Evolutionary conservation across 1,140 invertebrate genomes (phyloP), one percentile per base, ranked within the genome.

Genomic region (Homalodisca vitripennis): DNA sequence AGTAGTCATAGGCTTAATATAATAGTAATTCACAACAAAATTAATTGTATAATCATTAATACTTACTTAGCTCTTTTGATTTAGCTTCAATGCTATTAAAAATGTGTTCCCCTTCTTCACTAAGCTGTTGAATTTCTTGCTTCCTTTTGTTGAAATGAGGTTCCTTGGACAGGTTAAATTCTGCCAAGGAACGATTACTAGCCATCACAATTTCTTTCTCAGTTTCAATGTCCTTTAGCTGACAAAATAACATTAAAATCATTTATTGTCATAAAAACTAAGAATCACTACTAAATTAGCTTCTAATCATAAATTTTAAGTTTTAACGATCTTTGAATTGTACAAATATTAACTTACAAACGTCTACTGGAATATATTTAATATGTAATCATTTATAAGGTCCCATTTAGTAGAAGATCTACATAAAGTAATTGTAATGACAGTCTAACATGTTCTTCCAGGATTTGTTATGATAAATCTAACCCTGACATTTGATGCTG

Each of bases 141-240:
- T 92, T 89, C 0, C 87, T 81, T 73, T 91, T 87, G 48, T 88
- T 84, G n/a, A 96, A 80, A 75, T 88, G 84, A 34, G 93, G 91
- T 80, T 96, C 91, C 76, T 88, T 88, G 17, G 87, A 84, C 24
- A 98, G 83, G 79, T 97, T 98, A 73, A 86, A 90, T 78, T 97
- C 94, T 1, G 94, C 93, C 63, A 94, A 79, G 30, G 88, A 92
- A 77, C 92, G 89, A 77, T 95, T 97, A 72, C 88, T 90, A 1
- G 89, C 91, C 75, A 96, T 87, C 55, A 95, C 80, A 79, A 89
- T 88, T 78, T 95, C 92, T 74, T 93, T 93, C 74, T 96, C 92
- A 13, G 85, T 83, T 76, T 91, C 89, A 72, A 92, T 83, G 67
- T 89, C 86, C 78, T 92, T 89, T 0, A 94, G 84, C 88, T 94